Percentiles rank a stretch among this genome's conserved stretches.
Evolutionary conservation across 2,797 vertebrate species (phyloP).

Genomic region (Kryptopterus vitreolus): DNA sequence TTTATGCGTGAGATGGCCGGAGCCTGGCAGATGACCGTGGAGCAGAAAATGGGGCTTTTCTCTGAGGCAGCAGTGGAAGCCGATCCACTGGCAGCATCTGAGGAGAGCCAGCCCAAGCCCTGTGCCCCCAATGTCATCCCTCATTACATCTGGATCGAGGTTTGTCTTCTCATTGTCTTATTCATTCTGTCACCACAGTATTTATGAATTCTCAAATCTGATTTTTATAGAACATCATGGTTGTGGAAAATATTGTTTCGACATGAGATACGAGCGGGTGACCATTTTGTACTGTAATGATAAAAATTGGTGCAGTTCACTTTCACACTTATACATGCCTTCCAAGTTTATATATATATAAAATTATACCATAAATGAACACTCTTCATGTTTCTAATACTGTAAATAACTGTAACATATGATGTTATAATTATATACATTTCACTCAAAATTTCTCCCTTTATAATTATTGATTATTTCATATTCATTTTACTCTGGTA

Average conservation of each 20-base stretch:
- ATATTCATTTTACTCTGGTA: too few relatives aligned
- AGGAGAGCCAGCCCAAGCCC: constrained; percentile 88
- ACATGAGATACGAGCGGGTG: neutral
- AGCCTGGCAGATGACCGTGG: constrained; percentile 96
- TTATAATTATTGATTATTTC: too few relatives aligned
- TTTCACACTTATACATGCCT: too few relatives aligned
- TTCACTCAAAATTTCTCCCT: too few relatives aligned
- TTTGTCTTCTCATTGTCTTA: constrained; percentile 54
- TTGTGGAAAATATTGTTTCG: neutral
- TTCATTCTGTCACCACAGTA: neutral
- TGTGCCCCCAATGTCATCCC: constrained; percentile 89
- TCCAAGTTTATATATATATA: too few relatives aligned
- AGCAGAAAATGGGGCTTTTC: constrained; percentile 90
- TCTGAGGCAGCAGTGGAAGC: constrained; percentile 88
- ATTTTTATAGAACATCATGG: neutral
- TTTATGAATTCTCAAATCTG: neutral
- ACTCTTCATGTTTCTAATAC: too few relatives aligned
- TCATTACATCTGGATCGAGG: constrained; percentile 95
- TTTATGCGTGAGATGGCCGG: constrained; percentile 97
- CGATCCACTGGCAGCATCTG: constrained; percentile 90
- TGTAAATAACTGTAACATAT: too few relatives aligned
- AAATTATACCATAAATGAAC: too few relatives aligned
- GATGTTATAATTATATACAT: too few relatives aligned
- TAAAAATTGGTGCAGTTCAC: too few relatives aligned
- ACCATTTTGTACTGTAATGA: too few relatives aligned